Percentiles rank a stretch among this genome's conserved stretches.
Conservation (phyloP, 2,888 invertebrate genomes). For the Linnaemya tessellans region DNA sequence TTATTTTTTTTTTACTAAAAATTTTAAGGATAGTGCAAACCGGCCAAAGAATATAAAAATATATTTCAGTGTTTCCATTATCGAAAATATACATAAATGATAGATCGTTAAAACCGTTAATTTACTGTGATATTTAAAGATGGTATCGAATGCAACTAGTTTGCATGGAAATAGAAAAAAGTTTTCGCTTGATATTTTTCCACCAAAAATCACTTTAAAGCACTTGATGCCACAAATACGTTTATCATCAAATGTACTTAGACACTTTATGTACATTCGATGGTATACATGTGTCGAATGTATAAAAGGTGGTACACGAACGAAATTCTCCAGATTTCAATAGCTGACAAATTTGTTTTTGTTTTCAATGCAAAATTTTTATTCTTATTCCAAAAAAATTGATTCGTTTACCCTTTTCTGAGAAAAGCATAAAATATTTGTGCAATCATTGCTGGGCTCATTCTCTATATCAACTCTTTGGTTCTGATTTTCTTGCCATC, state of each 20-base stretch:
- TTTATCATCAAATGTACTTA: conserved; percentile 11
- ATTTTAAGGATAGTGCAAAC: neutral
- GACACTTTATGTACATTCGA: neutral
- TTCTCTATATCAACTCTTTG: conserved; percentile 3
- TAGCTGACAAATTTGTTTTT: too few relatives aligned
- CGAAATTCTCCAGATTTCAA: conserved; percentile 4
- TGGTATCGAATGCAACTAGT: conserved; percentile 14
- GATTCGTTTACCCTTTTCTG: too few relatives aligned
- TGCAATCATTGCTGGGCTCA: neutral
- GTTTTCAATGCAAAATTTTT: too few relatives aligned
- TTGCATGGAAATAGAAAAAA: conserved; percentile 25
- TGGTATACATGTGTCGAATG: neutral
- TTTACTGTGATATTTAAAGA: conserved; percentile 6
- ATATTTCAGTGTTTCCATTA: conserved; percentile 4
- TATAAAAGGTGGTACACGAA: conserved; percentile 15
- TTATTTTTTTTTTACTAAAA: conserved; percentile 38
- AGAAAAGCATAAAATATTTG: neutral
- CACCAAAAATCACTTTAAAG: conserved; percentile 57
- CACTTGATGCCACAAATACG: conserved; percentile 71
- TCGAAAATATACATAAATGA: neutral
- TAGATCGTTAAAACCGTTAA: conserved; percentile 12
- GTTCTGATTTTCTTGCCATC: neutral
- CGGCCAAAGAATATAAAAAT: conserved; percentile 1
- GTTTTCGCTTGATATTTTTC: conserved; percentile 37
- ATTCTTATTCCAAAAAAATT: too few relatives aligned